phyloP scores from a whole-genome alignment of 37 sponge, comb jelly and placozoan species.

The Bolinopsis microptera region DNA sequence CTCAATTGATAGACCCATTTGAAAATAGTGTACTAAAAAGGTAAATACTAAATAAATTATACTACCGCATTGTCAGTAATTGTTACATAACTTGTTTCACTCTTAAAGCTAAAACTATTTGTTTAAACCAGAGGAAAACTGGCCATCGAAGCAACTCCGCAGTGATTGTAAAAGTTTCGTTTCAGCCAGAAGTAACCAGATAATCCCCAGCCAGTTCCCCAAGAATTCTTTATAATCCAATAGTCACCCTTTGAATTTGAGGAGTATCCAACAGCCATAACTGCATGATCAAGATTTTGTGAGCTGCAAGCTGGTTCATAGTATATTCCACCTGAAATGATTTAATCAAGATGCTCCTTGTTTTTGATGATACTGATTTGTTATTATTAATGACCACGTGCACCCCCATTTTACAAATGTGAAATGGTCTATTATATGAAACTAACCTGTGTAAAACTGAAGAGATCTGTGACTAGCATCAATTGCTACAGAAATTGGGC shows the following conservation, averaged over 20 bases:
- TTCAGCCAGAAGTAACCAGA: neutral
- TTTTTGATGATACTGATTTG: no score
- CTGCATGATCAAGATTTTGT: constrained; percentile 4
- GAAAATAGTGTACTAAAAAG: no score
- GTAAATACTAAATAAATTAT: no score
- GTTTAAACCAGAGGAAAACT: neutral
- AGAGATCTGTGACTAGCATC: constrained; percentile 23
- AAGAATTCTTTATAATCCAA: neutral
- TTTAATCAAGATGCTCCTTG: no score
- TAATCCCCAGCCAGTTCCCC: neutral
- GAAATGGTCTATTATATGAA: no score
- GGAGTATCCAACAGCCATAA: neutral
- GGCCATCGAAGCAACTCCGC: neutral
- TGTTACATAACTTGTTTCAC: no score
- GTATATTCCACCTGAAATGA: constrained; percentile 42
- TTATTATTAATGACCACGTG: no score
- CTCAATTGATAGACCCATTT: no score
- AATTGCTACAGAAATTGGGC: neutral
- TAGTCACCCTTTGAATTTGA: neutral
- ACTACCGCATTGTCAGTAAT: no score
- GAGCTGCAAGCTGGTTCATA: neutral
- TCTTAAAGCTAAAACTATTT: no score
- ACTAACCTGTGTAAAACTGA: constrained; percentile 41
- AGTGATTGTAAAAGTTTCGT: neutral
- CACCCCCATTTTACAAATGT: no score